Conservation (phyloP, 2,113 vertebrate genomes). For the Xiphophorus hellerii region DNA sequence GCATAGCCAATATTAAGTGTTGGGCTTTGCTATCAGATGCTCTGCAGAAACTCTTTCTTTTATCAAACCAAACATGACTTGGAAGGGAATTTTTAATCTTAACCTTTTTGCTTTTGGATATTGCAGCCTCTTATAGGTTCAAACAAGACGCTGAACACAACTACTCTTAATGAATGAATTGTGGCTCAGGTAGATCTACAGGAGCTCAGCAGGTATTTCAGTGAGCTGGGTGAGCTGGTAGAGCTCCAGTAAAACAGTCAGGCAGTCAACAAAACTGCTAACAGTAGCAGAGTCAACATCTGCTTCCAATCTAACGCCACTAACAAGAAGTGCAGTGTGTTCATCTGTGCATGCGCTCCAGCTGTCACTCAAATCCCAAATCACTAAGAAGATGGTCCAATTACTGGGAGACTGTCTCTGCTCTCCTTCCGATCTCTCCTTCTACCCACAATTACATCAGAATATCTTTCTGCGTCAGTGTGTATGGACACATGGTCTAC, state of each 20-base stretch:
- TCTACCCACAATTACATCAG: neutral
- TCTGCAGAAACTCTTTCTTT: no score
- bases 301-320: conserved; percentile 70
- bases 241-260: conserved; percentile 22
- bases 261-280: conserved; percentile 45
- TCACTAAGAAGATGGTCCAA: conserved; percentile 33
- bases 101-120: neutral
- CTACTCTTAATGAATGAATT: neutral
- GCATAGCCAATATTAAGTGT: no score
- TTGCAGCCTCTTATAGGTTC: neutral
- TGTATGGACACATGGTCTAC: neutral
- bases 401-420: neutral
- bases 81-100: neutral
- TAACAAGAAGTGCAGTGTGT: conserved; percentile 72
- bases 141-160: neutral
- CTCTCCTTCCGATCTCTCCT: neutral
- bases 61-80: no score
- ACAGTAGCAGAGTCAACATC: conserved; percentile 78
- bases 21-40: no score
- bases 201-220: neutral
- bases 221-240: conserved; percentile 26
- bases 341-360: conserved; percentile 64
- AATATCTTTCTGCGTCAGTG: neutral
- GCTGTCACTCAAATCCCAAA: conserved; percentile 70
- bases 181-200: neutral